Conservation (phyloP, 2,113 vertebrate species). For the Diadophis punctatus region DNA sequence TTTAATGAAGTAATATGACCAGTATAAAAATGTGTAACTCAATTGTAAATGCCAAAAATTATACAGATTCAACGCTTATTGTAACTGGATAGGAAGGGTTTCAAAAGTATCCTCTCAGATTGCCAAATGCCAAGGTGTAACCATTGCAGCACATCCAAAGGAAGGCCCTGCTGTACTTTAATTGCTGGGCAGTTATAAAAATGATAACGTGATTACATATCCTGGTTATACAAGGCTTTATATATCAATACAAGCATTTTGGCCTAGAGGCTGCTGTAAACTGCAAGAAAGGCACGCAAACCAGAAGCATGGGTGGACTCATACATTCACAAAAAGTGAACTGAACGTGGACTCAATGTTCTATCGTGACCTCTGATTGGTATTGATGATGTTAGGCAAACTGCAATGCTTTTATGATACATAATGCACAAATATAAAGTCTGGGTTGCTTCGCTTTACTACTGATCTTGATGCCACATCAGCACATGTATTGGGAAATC, state of each 20-base stretch:
- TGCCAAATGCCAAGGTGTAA: not conserved
- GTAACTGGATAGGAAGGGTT: not conserved
- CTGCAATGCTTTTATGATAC: not conserved
- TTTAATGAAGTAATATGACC: not conserved
- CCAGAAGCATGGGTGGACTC: not conserved
- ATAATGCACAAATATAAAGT: not conserved
- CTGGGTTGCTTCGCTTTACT: not conserved
- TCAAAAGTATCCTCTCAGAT: not conserved
- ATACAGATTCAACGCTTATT: not conserved
- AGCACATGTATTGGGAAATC: not conserved
- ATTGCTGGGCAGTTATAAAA: not conserved
- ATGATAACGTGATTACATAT: not conserved
- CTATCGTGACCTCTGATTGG: not conserved
- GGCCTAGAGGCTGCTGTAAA: not conserved
- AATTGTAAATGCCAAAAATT: not conserved
- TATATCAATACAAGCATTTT: not conserved
- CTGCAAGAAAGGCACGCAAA: not conserved
- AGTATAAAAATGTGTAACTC: not conserved
- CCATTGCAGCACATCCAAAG: not conserved
- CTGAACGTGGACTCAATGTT: not conserved
- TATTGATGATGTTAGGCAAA: not conserved
- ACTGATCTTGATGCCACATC: not conserved
- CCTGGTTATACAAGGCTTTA: not conserved
- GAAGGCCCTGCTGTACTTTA: not conserved
- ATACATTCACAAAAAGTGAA: not conserved